Conservation (phyloP, 2,797 vertebrate genomes). For the Trachurus trachurus region DNA sequence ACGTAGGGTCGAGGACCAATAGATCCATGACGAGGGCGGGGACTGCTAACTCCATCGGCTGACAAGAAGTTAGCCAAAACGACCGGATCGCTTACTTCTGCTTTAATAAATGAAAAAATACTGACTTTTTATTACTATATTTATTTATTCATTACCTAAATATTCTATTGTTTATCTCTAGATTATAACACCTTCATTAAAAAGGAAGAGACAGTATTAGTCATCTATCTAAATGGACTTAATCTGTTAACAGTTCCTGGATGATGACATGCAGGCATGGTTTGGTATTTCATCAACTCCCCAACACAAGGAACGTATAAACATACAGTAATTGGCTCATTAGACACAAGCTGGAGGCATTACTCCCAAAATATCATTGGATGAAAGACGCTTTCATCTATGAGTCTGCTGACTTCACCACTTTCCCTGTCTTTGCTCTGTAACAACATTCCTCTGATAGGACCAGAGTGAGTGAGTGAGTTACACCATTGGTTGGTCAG, state of each 20-base stretch:
- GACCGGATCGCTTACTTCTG: too few species aligned
- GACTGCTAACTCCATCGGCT: too few species aligned
- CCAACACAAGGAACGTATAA: constrained; percentile 36
- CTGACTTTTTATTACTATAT: too few species aligned
- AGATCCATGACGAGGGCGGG: too few species aligned
- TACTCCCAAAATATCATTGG: constrained; percentile 53
- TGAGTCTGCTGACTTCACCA: constrained; percentile 35
- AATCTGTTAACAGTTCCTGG: constrained; percentile 41
- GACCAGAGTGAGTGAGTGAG: constrained; percentile 6
- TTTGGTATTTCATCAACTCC: constrained; percentile 46
- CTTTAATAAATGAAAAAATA: too few species aligned
- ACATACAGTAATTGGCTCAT: constrained; percentile 42
- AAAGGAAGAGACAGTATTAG: neutral
- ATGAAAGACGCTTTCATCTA: constrained; percentile 62
- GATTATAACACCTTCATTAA: neutral
- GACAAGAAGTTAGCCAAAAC: too few species aligned
- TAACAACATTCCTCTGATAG: constrained; percentile 62
- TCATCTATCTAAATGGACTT: constrained; percentile 18
- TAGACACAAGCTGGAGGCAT: constrained; percentile 29
- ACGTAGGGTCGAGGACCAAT: too few species aligned
- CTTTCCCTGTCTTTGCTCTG: constrained; percentile 35
- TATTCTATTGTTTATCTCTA: neutral
- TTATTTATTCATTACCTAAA: neutral
- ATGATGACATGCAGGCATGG: constrained; percentile 49
- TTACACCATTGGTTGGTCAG: too few species aligned